These are phyloP conservation scores for Diaperis boleti DNA, from an alignment of 2,888 invertebrate species.

Conservation along the genomic window DNA sequence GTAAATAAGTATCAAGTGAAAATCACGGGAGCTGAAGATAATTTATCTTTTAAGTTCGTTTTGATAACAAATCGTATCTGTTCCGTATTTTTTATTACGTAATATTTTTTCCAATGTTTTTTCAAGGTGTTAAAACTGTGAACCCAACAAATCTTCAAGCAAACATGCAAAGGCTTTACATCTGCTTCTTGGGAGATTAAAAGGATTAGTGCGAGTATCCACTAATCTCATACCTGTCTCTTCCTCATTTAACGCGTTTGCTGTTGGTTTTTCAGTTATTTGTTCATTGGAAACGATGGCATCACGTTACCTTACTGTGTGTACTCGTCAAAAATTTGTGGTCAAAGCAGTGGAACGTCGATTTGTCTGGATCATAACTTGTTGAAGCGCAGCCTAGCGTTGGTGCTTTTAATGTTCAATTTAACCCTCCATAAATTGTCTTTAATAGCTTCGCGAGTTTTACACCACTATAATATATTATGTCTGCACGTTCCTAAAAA, in stretches of 20 bases:
- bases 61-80: too few relatives aligned
- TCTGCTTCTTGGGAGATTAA: background rate
- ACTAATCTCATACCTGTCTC: background rate
- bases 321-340: too few relatives aligned
- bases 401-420: slow-evolving; percentile 2
- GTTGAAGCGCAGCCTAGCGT: slow-evolving; percentile 1
- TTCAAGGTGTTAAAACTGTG: background rate
- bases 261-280: background rate
- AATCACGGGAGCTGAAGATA: too few relatives aligned
- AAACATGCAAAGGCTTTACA: background rate
- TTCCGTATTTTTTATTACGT: too few relatives aligned
- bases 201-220: background rate
- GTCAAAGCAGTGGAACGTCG: too few relatives aligned
- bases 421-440: slow-evolving; percentile 2
- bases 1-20: too few relatives aligned
- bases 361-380: background rate
- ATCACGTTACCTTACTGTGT: too few relatives aligned
- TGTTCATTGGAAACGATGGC: background rate
- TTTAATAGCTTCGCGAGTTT: slow-evolving; percentile 3
- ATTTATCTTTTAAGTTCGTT: too few relatives aligned
- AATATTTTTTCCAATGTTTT: too few relatives aligned
- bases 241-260: background rate
- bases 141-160: background rate
- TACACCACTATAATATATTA: background rate
- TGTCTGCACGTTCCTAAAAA: background rate